phyloP scores from a whole-genome alignment of 2,113 vertebrate genomes.

The Cephalopterus ornatus region DNA sequence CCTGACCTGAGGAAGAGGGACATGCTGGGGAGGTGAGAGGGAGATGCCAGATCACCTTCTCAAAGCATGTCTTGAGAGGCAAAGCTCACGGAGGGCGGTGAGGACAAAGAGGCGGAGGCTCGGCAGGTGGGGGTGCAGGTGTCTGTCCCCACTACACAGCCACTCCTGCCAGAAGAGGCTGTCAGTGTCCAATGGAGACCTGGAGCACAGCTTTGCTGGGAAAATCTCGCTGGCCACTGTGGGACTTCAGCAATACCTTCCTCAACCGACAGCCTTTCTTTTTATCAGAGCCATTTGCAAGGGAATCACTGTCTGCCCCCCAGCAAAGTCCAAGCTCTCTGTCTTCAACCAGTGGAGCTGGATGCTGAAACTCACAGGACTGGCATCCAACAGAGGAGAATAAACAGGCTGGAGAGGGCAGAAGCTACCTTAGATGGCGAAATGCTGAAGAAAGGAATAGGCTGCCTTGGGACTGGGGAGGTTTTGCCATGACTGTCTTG shows the following conservation, averaged over 20 bases:
- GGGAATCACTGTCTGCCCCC: not conserved
- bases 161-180: fast-evolving
- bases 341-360: not conserved
- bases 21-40: not conserved
- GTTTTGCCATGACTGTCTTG: not conserved
- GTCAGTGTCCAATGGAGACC: not conserved
- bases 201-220: not conserved
- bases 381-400: not conserved
- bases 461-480: not conserved
- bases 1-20: not conserved
- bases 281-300: not conserved
- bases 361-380: not conserved
- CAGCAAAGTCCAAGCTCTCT: not conserved
- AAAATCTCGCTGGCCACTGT: not conserved
- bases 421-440: slow-evolving; percentile 22
- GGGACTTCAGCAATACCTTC: not conserved
- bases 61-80: not conserved
- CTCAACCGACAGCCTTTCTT: not conserved
- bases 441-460: not conserved
- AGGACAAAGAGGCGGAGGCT: not conserved
- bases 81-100: fast-evolving
- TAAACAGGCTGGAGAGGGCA: not conserved
- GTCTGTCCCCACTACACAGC: fast-evolving
- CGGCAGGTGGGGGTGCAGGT: fast-evolving
- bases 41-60: not conserved